Percentiles rank a stretch among this genome's conserved stretches.
Conservation (phyloP, 2,888 invertebrate genomes). For the Andricus curvator region DNA sequence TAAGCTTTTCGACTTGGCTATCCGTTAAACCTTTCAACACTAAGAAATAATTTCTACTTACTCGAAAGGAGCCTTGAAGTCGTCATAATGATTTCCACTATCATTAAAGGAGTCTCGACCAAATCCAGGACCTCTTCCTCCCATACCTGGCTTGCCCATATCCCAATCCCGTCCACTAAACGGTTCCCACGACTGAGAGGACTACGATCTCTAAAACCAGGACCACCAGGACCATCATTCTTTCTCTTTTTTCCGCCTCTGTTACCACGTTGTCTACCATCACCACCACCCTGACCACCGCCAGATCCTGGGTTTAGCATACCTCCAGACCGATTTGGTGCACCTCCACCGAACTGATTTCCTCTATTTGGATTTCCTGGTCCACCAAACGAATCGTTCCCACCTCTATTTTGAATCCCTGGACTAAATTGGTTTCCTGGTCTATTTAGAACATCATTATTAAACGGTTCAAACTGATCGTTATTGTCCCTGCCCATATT, state of each 20-base stretch:
- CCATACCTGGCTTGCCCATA: constrained; percentile 66
- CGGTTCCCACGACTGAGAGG: constrained; percentile 66
- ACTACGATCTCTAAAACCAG: constrained; percentile 73
- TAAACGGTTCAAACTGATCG: constrained; percentile 30
- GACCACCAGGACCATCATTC: constrained; percentile 49
- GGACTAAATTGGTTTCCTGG: constrained; percentile 50
- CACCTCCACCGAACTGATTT: constrained; percentile 30
- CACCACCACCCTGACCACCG: constrained; percentile 52
- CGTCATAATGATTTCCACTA: constrained; percentile 68
- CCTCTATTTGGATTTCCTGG: constrained; percentile 19
- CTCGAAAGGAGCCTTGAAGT: constrained; percentile 69
- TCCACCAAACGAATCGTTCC: constrained; percentile 46
- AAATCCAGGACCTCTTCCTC: constrained; percentile 57
- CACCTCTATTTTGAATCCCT: constrained; percentile 40
- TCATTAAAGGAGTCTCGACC: constrained; percentile 65
- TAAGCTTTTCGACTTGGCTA: not conserved
- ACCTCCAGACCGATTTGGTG: not conserved
- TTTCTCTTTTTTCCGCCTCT: constrained; percentile 53
- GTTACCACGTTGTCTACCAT: constrained; percentile 53
- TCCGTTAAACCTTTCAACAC: not conserved
- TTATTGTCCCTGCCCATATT: constrained; percentile 33
- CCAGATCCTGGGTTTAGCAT: constrained; percentile 46
- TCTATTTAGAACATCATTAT: constrained; percentile 10
- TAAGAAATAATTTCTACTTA: constrained; percentile 52
- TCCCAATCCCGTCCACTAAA: constrained; percentile 64